These are phyloP conservation scores for Lepus oiostolus DNA, from an alignment of 2,797 vertebrate species.

Conservation along the genomic window DNA sequence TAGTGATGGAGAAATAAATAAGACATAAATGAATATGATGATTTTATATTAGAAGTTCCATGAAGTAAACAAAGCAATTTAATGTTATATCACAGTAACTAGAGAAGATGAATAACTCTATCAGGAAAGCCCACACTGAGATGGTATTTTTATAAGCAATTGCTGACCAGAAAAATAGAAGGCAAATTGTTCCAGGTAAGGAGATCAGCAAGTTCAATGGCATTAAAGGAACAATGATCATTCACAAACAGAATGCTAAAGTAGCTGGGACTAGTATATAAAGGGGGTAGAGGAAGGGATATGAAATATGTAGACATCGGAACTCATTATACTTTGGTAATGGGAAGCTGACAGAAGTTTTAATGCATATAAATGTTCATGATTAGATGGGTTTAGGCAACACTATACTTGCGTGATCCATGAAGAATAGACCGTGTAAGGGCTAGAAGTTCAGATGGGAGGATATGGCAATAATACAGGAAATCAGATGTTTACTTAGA, in stretches of 20 bases:
- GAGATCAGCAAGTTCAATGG: neutral
- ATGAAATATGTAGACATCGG: neutral
- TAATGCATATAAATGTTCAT: neutral
- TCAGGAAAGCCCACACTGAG: neutral
- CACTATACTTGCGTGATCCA: neutral
- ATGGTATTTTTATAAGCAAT: neutral
- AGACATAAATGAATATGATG: neutral
- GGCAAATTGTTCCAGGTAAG: neutral
- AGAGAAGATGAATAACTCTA: neutral
- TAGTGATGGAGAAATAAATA: neutral
- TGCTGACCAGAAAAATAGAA: neutral
- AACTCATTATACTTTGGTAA: neutral
- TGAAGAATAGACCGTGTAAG: neutral
- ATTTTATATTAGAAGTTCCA: neutral
- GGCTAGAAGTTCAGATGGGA: neutral
- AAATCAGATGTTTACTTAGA: neutral
- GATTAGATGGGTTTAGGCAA: neutral
- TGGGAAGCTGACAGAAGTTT: neutral
- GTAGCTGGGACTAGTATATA: neutral
- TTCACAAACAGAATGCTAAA: neutral
- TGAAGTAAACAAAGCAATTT: neutral
- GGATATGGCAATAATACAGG: neutral
- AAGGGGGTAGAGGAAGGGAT: neutral
- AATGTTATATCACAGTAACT: neutral
- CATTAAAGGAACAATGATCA: neutral